Base-by-base conservation (phyloP, 30 jellyfish, hydroid and myxozoan species). In the Aurelia coerulea region DNA sequence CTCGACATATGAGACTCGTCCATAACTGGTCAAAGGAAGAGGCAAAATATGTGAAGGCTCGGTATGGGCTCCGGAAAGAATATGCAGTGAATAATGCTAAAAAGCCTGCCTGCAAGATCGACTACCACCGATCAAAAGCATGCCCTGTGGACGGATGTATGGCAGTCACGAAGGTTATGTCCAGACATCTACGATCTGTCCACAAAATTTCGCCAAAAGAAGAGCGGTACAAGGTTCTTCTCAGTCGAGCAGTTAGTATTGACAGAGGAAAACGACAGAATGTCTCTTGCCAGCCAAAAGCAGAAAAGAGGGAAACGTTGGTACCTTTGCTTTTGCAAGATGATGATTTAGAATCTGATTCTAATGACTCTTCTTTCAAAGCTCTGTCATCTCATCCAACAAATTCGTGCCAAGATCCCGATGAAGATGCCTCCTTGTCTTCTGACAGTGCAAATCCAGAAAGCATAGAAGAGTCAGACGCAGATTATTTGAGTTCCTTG, bases 131-230 rank as follows among this genome's bases (percentile, higher is more conserved):
- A 33, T 59, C 90, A 15, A 80, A 67, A 80, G 76, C 90, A 52
- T 80, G 90, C 34, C 53, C 90, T 19, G 90, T 80, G 15, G 90
- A 80, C 18, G 90, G 90, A 2, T 80, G 90, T 33, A 46, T 72
- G 78, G 90, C 90, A 2, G 46, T 80, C 68, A 81, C 68, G 33
- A 51, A 64, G 65, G 68, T 64, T 49, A 80, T 80, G 31, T 32
- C 82, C 35, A 80, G 90, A 52, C 90, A 80, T 50, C 76, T 80
- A 41, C 2, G 62, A 80, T 72, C 74, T 66, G 81, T 80, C 37
- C 90, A 80, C 90, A 80, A 80, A 9, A 37, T 80, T 11, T 72
- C 50, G 35, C 62, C 82, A 6, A 66, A 65, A 15, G 68, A 73
- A 35, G 82, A 80, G 46, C 54, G 15, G 32, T 80, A 65, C 68